Evolutionary conservation across 2,797 vertebrate species (phyloP).

Genomic region (Gadopsis marmoratus): DNA sequence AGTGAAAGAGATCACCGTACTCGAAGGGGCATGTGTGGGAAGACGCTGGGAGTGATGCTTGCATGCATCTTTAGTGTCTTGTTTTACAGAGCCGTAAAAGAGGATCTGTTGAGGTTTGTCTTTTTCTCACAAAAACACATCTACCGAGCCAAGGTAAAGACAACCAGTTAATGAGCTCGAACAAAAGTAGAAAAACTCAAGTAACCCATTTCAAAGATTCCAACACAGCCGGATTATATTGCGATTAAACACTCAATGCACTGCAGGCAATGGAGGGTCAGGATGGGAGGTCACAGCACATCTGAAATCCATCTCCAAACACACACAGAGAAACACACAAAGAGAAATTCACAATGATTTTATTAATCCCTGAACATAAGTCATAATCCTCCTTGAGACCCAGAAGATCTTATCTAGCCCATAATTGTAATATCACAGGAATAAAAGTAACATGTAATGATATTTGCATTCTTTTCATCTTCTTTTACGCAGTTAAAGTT

Average conservation of each 20-base stretch:
- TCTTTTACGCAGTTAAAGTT: neutral
- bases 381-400: neutral
- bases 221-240: neutral
- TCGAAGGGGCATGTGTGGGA: neutral
- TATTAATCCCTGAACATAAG: neutral
- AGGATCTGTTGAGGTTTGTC: neutral
- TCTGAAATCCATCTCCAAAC: neutral
- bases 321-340: neutral
- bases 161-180: neutral
- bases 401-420: neutral
- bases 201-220: neutral
- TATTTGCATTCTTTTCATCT: neutral
- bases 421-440: neutral
- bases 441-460: neutral
- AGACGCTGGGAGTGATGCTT: neutral
- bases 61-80: neutral
- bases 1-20: neutral
- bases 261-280: too few species aligned
- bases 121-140: neutral
- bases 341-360: neutral
- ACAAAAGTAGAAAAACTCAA: neutral
- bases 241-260: neutral
- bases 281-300: neutral
- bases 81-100: neutral
- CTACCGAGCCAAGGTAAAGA: neutral